Evolutionary conservation across 2,797 vertebrate species (phyloP), one percentile per base, ranked within the genome.

Genomic region (Tamandua tetradactyla): DNA sequence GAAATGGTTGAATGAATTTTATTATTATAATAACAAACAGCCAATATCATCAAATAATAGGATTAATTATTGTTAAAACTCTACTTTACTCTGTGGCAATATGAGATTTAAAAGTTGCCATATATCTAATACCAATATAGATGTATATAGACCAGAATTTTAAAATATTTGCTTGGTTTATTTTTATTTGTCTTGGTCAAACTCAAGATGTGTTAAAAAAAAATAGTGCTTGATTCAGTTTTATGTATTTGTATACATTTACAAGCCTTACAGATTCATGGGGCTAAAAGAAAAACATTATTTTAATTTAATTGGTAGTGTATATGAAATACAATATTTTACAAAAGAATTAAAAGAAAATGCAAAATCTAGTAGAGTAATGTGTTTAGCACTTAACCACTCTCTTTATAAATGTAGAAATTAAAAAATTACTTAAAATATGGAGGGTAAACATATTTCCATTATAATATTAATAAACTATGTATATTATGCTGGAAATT

Each of bases 241-340:
- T 80, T 92, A 37, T 89, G 4, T 91, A 55, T 87, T 94, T 89
- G 18, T 12, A 94, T 93, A 85, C 74, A 85, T 88, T 85, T 91
- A 9, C 87, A 95, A 96, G 18, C 40, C 14, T 89, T 86, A 6
- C 75, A 88, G 89, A 59, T 78, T 74, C 44, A 62, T 72, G 62
- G 23, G 71, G 89, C 84, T 96, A 75, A 93, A 22, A 55, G 7
- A 25, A 59, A 79, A 74, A 74, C 87, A 64, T 80, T 95, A 80
- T 90, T 80, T 94, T 89, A 18, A 78, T 89, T 17, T 71, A 91
- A 71, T 93, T 55, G 83, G 2, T 75, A 52, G 94, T 80, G 8
- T 72, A 57, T 47, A 23, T 78, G 75, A 88, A 92, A 72, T 40
- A 89, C 17, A 57, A 5, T 86, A 64, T 81, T 3, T 87, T 82